These are phyloP conservation scores for Intellagama lesueurii DNA, from an alignment of 2,797 vertebrate species.

Conservation along the genomic window DNA sequence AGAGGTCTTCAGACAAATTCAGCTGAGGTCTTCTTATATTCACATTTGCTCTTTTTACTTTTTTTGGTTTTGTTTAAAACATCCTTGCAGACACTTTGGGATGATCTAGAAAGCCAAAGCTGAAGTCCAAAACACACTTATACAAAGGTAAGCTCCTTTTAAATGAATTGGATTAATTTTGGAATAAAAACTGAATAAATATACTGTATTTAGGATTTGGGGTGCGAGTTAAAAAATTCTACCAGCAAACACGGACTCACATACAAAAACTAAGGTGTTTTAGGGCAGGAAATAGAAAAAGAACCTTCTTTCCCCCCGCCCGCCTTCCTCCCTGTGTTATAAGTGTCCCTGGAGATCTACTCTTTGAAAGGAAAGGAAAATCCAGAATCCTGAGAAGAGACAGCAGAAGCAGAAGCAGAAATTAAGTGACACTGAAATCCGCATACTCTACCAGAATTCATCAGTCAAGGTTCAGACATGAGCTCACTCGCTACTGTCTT, in stretches of 20 bases:
- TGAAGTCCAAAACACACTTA: not conserved
- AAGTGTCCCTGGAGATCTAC: constrained; percentile 29
- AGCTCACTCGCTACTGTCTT: not conserved
- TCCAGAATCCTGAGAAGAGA: constrained; percentile 41
- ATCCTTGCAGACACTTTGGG: not conserved
- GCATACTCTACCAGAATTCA: not conserved
- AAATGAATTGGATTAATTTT: not conserved
- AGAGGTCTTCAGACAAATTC: not conserved
- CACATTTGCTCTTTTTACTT: not conserved
- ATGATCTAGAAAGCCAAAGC: not conserved
- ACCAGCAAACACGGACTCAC: constrained; percentile 50
- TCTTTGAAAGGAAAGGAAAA: constrained; percentile 48
- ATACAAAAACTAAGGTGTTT: constrained; percentile 47
- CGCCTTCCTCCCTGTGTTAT: constrained; percentile 59
- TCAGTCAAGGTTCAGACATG: not conserved
- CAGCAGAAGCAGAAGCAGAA: not conserved
- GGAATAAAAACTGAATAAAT: not conserved
- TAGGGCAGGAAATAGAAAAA: constrained; percentile 61
- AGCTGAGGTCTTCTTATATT: not conserved
- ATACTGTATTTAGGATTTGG: not conserved
- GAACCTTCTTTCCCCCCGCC: constrained; percentile 53
- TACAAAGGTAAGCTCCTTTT: not conserved
- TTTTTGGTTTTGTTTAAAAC: not conserved
- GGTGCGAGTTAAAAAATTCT: not conserved
- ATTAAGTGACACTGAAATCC: not conserved